These are phyloP conservation scores for Lutraria lutraria DNA, from an alignment of 2,888 invertebrate genomes.

Conservation along the genomic window DNA sequence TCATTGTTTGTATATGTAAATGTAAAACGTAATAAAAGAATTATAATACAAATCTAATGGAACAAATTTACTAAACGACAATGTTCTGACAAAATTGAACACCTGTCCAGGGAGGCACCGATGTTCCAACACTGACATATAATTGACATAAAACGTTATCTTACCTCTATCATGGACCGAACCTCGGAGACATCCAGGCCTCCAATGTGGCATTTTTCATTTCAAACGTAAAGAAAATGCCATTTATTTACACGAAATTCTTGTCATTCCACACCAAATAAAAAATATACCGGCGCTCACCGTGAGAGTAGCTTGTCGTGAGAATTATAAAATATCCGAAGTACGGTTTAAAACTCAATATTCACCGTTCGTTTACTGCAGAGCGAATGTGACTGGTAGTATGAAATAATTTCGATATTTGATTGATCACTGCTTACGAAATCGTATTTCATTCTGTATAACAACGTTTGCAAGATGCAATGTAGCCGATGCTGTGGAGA, in stretches of 20 bases:
- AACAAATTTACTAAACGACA: neutral
- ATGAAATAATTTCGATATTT: too few relatives aligned
- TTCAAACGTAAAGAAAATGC: constrained; percentile 25
- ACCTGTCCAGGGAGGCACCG: neutral
- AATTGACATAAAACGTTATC: neutral
- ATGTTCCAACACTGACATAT: neutral
- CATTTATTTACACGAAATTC: constrained; percentile 57
- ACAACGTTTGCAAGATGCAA: too few relatives aligned
- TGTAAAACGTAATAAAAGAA: too few relatives aligned
- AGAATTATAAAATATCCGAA: constrained; percentile 11
- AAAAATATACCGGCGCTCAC: constrained; percentile 1
- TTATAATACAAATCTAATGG: neutral
- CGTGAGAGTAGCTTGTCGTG: constrained; percentile 14
- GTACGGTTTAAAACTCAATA: neutral
- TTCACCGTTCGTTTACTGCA: too few relatives aligned
- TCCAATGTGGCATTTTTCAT: constrained; percentile 68
- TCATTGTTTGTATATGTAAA: too few relatives aligned
- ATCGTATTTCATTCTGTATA: too few relatives aligned
- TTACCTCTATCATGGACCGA: constrained; percentile 65
- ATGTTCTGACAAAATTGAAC: neutral
- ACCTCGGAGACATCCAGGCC: constrained; percentile 70
- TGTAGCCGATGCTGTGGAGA: too few relatives aligned
- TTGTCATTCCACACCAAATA: constrained; percentile 48
- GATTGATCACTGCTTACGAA: too few relatives aligned
- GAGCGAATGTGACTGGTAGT: too few relatives aligned